phyloP scores from a whole-genome alignment of 2,888 invertebrate species.

The Orchesellides sinensis region DNA sequence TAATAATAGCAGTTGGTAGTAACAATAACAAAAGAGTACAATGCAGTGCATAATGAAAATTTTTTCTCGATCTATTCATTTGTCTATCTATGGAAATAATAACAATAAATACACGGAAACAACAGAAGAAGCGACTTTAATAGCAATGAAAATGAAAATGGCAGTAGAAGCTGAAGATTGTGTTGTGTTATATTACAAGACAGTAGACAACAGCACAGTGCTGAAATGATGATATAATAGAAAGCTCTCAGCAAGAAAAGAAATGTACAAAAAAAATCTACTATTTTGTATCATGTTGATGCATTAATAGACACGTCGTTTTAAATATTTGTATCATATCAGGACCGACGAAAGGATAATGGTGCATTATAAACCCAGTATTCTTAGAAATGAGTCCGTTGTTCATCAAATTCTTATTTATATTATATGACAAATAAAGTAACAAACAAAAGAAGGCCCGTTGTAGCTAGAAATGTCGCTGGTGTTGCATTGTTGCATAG shows the following conservation, averaged over 20 bases:
- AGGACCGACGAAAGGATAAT: too few relatives aligned
- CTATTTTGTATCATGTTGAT: slow-evolving; percentile 4
- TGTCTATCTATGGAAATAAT: slow-evolving; percentile 65
- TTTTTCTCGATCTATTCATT: slow-evolving; percentile 63
- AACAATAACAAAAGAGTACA: slow-evolving; percentile 59
- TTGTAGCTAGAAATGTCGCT: too few relatives aligned
- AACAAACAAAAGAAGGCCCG: too few relatives aligned
- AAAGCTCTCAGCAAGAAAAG: not conserved
- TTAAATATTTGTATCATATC: not conserved
- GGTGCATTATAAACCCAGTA: too few relatives aligned
- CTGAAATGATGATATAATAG: not conserved
- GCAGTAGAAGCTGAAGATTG: slow-evolving; percentile 15
- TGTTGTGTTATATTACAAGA: too few relatives aligned
- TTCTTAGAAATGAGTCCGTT: too few relatives aligned
- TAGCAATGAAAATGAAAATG: slow-evolving; percentile 48
- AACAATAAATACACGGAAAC: slow-evolving; percentile 61
- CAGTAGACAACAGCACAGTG: not conserved
- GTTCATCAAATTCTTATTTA: too few relatives aligned
- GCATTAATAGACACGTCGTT: not conserved
- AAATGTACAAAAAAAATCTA: too few relatives aligned
- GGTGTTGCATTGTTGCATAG: too few relatives aligned
- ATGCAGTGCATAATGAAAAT: slow-evolving; percentile 60
- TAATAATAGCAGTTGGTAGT: slow-evolving; percentile 61
- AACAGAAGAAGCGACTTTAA: slow-evolving; percentile 49
- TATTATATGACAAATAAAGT: too few relatives aligned